These are phyloP conservation scores for Etheostoma spectabile DNA, from an alignment of 2,113 vertebrate species.

Conservation along the genomic window DNA sequence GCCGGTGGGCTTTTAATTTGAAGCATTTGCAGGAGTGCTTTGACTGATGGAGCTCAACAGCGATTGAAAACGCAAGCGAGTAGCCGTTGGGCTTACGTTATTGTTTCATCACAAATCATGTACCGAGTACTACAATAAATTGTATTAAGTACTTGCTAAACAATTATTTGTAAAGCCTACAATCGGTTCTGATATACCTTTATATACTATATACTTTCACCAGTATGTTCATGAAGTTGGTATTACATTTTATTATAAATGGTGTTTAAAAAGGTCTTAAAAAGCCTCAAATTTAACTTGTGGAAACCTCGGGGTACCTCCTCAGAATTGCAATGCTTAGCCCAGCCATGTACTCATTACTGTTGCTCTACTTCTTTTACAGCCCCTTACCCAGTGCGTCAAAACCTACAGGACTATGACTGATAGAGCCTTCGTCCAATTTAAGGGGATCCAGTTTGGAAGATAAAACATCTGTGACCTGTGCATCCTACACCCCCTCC, in stretches of 20 bases:
- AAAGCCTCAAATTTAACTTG: no score
- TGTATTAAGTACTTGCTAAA: no score
- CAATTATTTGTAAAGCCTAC: no score
- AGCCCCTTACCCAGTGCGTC: conserved; percentile 44
- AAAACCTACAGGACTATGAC: conserved; percentile 67
- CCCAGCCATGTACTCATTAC: conserved; percentile 1
- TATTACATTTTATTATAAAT: no score
- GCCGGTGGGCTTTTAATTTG: neutral
- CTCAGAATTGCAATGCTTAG: neutral
- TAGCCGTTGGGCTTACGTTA: neutral
- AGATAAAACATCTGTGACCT: conserved; percentile 66
- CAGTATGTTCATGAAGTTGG: no score
- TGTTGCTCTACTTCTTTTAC: conserved; percentile 18
- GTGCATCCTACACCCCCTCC: conserved; percentile 11
- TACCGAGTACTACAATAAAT: no score
- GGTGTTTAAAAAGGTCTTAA: no score
- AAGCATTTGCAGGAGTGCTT: neutral
- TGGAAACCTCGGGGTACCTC: no score
- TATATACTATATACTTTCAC: no score
- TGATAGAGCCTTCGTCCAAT: conserved; percentile 27
- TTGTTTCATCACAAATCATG: no score
- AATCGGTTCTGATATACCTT: no score
- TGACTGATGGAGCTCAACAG: neutral
- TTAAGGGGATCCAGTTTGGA: conserved; percentile 51
- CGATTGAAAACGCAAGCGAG: neutral